Evolutionary conservation across 2,113 vertebrate species (phyloP).

Genomic region (Chionis minor): DNA sequence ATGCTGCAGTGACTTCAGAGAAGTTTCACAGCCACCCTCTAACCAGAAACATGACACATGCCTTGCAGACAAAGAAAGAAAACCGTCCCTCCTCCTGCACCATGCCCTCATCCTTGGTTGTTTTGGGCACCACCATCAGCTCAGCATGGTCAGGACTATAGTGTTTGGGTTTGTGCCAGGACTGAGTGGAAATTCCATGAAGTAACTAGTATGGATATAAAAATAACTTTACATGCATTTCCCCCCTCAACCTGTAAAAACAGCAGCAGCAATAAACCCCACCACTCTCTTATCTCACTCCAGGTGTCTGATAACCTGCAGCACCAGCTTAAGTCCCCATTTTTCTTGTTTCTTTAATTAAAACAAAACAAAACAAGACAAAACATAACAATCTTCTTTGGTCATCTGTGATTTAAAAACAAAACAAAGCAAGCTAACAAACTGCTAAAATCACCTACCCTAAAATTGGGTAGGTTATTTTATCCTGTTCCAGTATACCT

Average conservation of each 20-base stretch:
- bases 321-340: background rate
- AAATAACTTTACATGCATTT: conserved; percentile 59
- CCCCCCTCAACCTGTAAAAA: background rate
- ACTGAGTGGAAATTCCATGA: conserved; percentile 53
- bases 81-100: background rate
- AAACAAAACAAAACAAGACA: conserved; percentile 9
- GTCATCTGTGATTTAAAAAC: conserved; percentile 26
- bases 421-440: background rate
- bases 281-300: conserved; percentile 35
- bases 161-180: background rate
- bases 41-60: background rate
- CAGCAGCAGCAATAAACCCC: background rate
- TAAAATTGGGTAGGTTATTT: background rate
- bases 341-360: conserved; percentile 50
- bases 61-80: background rate
- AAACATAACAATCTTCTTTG: conserved; percentile 38
- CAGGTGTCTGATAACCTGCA: conserved; percentile 61
- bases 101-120: background rate
- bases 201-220: conserved; percentile 57
- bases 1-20: background rate
- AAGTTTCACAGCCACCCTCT: background rate
- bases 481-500: conserved; percentile 1
- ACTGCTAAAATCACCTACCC: too few relatives aligned
- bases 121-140: background rate
- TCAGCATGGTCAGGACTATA: background rate